Evolutionary conservation across 2,113 vertebrate genomes (phyloP), one percentile per base, ranked within the genome.

Genomic region (Sebastes schlegelii): DNA sequence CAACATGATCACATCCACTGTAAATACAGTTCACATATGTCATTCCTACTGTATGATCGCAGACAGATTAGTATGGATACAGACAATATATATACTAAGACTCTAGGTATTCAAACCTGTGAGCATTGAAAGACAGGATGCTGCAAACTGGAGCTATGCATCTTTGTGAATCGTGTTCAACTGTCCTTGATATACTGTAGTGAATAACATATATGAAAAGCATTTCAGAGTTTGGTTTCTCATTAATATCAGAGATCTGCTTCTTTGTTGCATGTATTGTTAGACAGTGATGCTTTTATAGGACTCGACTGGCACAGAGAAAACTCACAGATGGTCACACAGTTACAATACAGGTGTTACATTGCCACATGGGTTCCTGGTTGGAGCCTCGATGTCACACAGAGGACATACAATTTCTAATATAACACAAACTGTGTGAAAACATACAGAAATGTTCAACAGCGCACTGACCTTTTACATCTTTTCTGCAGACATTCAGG

Each of bases 241-340:
- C 34, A 34, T 34, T 26, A 8, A 19, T 34, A 65, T 72, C 51
- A 58, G 45, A 72, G 49, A 77, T 91, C 66, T 72, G 54, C 71
- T 72, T 48, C 55, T 66, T 79, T 4, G 57, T 21, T 86, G 64
- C 79, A 62, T 54, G 42, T 64, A 43, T n/a, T 61, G 73, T 87
- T 61, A 60, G 84, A 85, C 72, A 63, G 79, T 83, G 73, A 83
- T 52, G 45, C 68, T 77, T 76, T 76, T 52, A 66, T 69, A 48
- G 51, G 63, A 84, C 75, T 69, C 46, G 82, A 89, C 74, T 0
- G 64, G 82, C 86, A 89, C 87, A 83, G 86, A 79, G 87, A 85
- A 74, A 79, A 77, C 76, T 69, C 83, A 92, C 88, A 91, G 79
- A 88, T 82, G 83, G 72, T 82, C 86, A 88, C 85, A 90, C 77